Evolutionary conservation across 2,888 invertebrate genomes (phyloP).

Genomic region (Acheta domesticus): DNA sequence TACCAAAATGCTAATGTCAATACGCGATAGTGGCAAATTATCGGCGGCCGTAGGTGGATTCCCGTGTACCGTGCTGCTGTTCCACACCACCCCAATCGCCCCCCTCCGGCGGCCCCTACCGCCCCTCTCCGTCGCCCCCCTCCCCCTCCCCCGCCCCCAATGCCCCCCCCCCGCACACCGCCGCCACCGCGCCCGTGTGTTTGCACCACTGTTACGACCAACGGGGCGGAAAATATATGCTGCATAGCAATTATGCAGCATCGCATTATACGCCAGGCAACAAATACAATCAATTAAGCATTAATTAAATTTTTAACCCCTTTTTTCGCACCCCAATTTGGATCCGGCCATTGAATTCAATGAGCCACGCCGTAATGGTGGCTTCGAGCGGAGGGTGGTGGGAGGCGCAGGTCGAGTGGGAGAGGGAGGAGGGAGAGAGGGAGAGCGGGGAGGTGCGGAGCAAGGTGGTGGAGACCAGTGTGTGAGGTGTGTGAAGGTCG

Average conservation of each 20-base stretch:
- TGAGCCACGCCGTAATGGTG: neutral
- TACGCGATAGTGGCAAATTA: too few relatives aligned
- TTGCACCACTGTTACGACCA: neutral
- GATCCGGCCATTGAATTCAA: neutral
- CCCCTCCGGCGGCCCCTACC: too few relatives aligned
- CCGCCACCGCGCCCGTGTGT: neutral
- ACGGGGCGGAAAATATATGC: slow-evolving; percentile 18
- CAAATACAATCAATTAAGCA: slow-evolving; percentile 2
- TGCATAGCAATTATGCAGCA: neutral
- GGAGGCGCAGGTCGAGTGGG: neutral
- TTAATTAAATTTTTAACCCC: neutral
- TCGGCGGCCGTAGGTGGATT: too few relatives aligned
- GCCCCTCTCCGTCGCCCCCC: too few relatives aligned
- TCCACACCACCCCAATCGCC: too few relatives aligned
- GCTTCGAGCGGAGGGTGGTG: neutral
- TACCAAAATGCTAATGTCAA: too few relatives aligned
- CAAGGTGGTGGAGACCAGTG: too few relatives aligned
- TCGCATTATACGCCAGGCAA: slow-evolving; percentile 3
- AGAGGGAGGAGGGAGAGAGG: neutral
- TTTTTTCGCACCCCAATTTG: neutral
- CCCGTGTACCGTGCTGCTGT: too few relatives aligned
- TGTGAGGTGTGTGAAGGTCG: too few relatives aligned
- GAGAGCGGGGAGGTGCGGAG: neutral
- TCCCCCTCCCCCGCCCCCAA: too few relatives aligned
- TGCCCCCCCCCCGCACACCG: too few relatives aligned